Conservation (phyloP, 2,113 vertebrate genomes). For the Poeciliopsis retropinna region DNA sequence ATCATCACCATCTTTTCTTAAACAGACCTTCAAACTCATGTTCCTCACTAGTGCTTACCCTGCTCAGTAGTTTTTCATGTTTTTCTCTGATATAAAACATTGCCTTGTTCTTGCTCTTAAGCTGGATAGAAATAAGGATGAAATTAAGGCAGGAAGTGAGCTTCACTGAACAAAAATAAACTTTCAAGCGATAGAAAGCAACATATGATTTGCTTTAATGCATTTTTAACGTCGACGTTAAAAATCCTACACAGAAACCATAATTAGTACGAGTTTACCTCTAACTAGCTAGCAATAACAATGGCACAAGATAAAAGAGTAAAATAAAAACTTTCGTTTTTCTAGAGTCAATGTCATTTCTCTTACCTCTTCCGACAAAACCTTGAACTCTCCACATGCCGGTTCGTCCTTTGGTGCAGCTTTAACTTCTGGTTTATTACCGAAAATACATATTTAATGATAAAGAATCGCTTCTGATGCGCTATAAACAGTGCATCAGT, state of each 20-base stretch:
- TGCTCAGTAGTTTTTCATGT: no score
- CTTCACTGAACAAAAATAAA: background rate
- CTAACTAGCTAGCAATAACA: background rate
- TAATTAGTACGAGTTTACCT: background rate
- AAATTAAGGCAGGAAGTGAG: background rate
- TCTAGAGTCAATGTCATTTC: background rate
- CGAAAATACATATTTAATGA: constrained; percentile 16
- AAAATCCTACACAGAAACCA: background rate
- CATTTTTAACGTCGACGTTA: background rate
- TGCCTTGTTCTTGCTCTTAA: background rate
- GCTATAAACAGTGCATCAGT: fast-evolving
- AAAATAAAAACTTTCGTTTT: background rate
- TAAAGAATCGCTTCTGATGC: no score
- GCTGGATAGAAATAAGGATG: background rate
- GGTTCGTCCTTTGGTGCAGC: constrained; percentile 1
- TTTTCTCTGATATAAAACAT: no score
- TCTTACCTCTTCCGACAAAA: constrained; percentile 78
- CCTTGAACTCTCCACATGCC: constrained; percentile 79
- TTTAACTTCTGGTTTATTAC: background rate
- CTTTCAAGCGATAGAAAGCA: background rate
- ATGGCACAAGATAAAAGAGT: background rate
- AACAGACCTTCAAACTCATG: no score
- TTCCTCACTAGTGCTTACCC: no score
- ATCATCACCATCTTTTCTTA: no score
- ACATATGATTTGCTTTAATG: background rate